phyloP scores from a whole-genome alignment of 2,113 vertebrate genomes.

The Ovibos moschatus region DNA sequence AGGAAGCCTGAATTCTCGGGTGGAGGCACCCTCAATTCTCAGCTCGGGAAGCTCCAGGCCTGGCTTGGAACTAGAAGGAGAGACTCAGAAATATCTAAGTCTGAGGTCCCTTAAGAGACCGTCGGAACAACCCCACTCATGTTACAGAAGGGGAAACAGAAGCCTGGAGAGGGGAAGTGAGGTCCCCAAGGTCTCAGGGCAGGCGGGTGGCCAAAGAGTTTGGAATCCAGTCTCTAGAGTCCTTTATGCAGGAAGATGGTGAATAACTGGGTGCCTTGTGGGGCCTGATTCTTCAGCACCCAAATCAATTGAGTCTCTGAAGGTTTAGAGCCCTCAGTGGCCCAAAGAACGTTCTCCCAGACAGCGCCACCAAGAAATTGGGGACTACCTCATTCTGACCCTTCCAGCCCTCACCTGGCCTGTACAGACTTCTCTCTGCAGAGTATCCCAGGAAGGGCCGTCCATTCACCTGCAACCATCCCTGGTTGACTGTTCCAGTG shows the following conservation, averaged over 20 bases:
- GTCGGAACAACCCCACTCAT: not conserved
- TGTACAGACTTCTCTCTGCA: not conserved
- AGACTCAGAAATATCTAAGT: not conserved
- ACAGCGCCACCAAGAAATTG: not conserved
- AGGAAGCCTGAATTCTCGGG: not conserved
- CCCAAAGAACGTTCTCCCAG: not conserved
- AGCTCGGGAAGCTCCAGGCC: not conserved
- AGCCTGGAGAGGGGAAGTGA: not conserved
- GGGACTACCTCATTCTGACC: not conserved
- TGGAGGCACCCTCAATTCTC: not conserved
- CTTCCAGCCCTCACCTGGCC: not conserved
- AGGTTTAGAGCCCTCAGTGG: not conserved
- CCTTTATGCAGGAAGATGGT: not conserved
- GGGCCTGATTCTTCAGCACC: not conserved
- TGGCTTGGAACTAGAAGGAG: not conserved
- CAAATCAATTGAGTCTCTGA: not conserved
- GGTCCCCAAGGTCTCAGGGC: not conserved
- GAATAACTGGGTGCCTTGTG: not conserved
- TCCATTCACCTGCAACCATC: not conserved
- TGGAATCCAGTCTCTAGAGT: not conserved
- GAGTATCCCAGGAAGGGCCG: not conserved
- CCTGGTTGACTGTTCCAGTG: not conserved
- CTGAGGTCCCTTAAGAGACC: not conserved
- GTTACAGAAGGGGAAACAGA: not conserved
- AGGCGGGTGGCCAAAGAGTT: not conserved